phyloP scores from a whole-genome alignment of 2,113 vertebrate genomes.

The Archilochus colubris region DNA sequence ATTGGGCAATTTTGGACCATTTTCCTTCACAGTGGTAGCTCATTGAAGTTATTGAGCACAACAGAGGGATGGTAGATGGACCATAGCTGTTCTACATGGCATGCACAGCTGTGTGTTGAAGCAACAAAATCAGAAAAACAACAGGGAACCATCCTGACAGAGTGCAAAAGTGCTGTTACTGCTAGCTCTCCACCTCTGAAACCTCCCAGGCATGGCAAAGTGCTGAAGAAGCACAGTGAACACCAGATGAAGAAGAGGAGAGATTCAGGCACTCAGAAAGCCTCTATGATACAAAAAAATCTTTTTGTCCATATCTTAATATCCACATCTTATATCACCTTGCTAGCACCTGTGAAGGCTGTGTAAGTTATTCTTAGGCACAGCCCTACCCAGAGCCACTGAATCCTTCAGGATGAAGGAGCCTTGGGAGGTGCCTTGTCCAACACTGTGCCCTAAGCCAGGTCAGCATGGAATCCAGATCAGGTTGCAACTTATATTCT shows the following conservation, averaged over 20 bases:
- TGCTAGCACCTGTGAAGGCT: background rate
- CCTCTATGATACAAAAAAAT: background rate
- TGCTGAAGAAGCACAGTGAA: background rate
- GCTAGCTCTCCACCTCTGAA: background rate
- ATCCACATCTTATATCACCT: background rate
- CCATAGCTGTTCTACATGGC: background rate
- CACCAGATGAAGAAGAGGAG: background rate
- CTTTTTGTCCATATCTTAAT: background rate
- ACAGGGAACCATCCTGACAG: background rate
- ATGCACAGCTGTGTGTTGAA: background rate
- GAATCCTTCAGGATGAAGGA: background rate
- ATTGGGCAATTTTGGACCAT: background rate
- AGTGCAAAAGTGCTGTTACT: background rate
- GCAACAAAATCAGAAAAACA: background rate
- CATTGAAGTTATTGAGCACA: background rate
- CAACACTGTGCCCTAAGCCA: background rate
- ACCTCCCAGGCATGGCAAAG: background rate
- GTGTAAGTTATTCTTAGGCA: rapidly evolving
- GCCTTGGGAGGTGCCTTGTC: background rate
- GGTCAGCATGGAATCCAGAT: background rate
- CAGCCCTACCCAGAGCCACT: background rate
- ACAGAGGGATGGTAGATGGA: background rate
- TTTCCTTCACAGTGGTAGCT: background rate
- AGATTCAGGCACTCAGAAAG: background rate
- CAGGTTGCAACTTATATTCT: background rate